Percentiles rank a stretch among this genome's conserved stretches.
These are phyloP conservation scores for Amphimedon queenslandica DNA, from an alignment of 37 sponge, comb jelly and placozoan species.

Conservation along the genomic window DNA sequence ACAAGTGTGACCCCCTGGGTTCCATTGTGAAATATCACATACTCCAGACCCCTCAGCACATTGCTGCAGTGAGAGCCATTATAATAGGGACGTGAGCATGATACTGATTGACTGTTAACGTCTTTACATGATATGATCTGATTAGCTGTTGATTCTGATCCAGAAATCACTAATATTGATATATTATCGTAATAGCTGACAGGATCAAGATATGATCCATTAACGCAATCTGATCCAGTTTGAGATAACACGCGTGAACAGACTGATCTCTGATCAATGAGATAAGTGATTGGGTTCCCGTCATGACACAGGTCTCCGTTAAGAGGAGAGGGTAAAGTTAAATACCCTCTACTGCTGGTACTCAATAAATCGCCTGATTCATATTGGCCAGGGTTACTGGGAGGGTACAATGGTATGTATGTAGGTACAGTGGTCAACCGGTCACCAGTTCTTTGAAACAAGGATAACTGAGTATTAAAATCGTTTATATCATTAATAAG, in stretches of 20 bases:
- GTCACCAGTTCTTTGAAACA: background rate
- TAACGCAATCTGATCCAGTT: background rate
- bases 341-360: background rate
- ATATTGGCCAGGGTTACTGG: background rate
- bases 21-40: background rate
- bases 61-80: background rate
- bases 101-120: background rate
- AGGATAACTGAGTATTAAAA: background rate
- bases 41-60: background rate
- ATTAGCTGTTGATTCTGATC: background rate
- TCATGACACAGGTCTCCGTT: conserved; percentile 35
- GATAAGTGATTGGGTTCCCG: conserved; percentile 43
- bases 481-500: background rate
- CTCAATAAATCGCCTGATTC: background rate
- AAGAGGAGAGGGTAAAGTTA: conserved; percentile 31
- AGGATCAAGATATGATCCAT: background rate
- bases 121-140: background rate
- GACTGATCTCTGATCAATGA: background rate
- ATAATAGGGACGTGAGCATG: background rate
- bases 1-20: background rate
- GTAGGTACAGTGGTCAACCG: background rate
- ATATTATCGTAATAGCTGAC: background rate
- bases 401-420: background rate
- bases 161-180: background rate
- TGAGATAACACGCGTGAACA: background rate